Percentiles rank a stretch among this genome's conserved stretches.
Conservation (phyloP, 2,888 invertebrate genomes). For the Darwinula stevensoni region DNA sequence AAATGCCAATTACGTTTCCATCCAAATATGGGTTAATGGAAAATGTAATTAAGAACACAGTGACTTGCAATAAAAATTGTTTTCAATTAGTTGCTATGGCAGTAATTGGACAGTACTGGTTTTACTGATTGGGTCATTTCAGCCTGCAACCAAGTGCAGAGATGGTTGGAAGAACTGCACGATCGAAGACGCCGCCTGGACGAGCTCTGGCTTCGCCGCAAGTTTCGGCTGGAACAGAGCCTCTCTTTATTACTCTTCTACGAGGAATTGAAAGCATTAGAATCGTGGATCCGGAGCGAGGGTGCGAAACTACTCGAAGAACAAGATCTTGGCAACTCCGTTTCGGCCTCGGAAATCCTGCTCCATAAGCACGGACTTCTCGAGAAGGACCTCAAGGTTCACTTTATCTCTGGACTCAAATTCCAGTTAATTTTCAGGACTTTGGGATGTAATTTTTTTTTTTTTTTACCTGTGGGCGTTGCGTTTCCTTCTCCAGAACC, state of each 20-base stretch:
- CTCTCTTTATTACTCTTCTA: slow-evolving; percentile 38
- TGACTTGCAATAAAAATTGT: too few species aligned
- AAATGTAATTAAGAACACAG: too few species aligned
- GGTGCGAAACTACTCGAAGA: slow-evolving; percentile 21
- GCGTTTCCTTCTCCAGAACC: too few species aligned
- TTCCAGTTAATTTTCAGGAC: too few species aligned
- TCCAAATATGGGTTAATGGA: slow-evolving; percentile 23
- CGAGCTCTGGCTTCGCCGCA: slow-evolving; percentile 22
- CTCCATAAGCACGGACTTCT: slow-evolving; percentile 35
- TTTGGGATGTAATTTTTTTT: too few species aligned
- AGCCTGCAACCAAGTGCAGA: slow-evolving; percentile 37
- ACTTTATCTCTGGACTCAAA: too few species aligned
- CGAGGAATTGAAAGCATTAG: slow-evolving; percentile 32
- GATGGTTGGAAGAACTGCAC: slow-evolving; percentile 41
- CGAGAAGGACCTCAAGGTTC: slow-evolving; percentile 36
- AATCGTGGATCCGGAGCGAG: slow-evolving; percentile 25
- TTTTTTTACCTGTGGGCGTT: too few species aligned
- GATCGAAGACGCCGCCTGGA: slow-evolving; percentile 40
- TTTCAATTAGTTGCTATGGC: too few species aligned
- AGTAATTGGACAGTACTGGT: too few species aligned
- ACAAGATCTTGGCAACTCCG: slow-evolving; percentile 37
- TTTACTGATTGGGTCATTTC: too few species aligned
- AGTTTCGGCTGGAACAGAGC: slow-evolving; percentile 44
- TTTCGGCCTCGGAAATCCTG: slow-evolving; percentile 30
- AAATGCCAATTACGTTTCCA: slow-evolving; percentile 23